Evolutionary conservation across 2,797 vertebrate species (phyloP), one percentile per base, ranked within the genome.

Genomic region (Benthosema pterotum): DNA sequence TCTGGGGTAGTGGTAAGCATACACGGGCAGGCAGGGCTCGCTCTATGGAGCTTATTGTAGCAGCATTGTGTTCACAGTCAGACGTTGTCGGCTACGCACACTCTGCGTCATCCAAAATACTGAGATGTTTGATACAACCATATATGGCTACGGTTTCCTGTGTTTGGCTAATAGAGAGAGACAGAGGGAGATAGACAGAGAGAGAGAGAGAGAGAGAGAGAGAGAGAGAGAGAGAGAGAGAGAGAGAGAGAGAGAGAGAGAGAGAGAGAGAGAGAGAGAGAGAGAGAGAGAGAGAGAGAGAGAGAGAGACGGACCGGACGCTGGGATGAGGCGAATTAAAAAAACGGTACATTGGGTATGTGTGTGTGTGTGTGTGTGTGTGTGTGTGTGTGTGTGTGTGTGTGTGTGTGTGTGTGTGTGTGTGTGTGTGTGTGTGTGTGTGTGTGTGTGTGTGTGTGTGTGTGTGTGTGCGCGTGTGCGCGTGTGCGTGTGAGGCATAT

Each of bases 101-200:
- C 22, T 25, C 22, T 25, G 22, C 86, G 84, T 91, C 87, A 90
- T 83, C 79, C 62, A 48, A 56, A 55, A 56, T 59, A 52, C 45
- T 45, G 52, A 18, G 42, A 63, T 68, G 50, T 70, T 63, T 46
- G 9, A 60, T 48, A 58, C 59, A 73, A 69, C 80, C 78, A 61
- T 79, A 78, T 84, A 74, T 78, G 71, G 85, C 7, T 8, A 38
- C 7, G 32, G 60, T 73, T 64, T 42, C 63, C 16, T 67, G 25
- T 42, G 12, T 51, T 61, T 52, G 16, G 16, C n/a, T 14, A n/a
- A n/a, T n/a, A n/a, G 47, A 25, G 51, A 54, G n/a, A 15, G n/a
- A n/a, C n/a, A 12, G 45, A 16, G 42, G 3, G 61, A 7, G 61
- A 11, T 13, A 25, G 51, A 54, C 11, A 15, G n/a, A n/a, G n/a